phyloP scores from a whole-genome alignment of 2,113 vertebrate species.

The Gadus chalcogrammus region DNA sequence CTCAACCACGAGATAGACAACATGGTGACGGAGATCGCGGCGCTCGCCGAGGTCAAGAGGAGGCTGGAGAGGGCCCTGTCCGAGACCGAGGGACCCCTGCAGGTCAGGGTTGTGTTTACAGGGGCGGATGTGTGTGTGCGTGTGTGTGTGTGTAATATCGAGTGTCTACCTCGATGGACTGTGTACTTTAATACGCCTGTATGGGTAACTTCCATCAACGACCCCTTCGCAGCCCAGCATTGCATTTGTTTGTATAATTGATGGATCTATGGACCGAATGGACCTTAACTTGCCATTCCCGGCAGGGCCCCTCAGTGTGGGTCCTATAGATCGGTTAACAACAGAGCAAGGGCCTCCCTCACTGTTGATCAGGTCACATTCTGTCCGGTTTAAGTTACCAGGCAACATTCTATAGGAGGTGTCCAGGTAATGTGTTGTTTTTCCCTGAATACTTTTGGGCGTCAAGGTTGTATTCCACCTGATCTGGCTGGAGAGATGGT shows the following conservation, averaged over 20 bases:
- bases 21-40: constrained; percentile 86
- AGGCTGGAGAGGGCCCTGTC: constrained; percentile 85
- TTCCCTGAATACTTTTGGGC: constrained; percentile 20
- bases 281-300: too few relatives aligned
- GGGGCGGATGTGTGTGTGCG: background rate
- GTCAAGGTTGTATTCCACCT: constrained; percentile 36
- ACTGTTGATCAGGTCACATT: constrained; percentile 34
- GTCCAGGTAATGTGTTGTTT: constrained; percentile 38
- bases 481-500: constrained; percentile 52
- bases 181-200: too few relatives aligned
- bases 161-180: background rate
- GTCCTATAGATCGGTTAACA: too few relatives aligned
- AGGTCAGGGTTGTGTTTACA: constrained; percentile 65
- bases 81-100: constrained; percentile 84
- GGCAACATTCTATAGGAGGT: constrained; percentile 16
- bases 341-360: background rate
- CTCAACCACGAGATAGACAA: constrained; percentile 84
- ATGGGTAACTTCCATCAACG: too few relatives aligned
- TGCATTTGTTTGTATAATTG: background rate
- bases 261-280: too few relatives aligned
- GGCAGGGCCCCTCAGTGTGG: too few relatives aligned
- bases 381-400: constrained; percentile 19
- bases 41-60: constrained; percentile 79
- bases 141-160: background rate
- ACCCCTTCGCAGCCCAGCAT: too few relatives aligned